phyloP scores from a whole-genome alignment of 1,140 invertebrate genomes.

The Aphis gossypii region DNA sequence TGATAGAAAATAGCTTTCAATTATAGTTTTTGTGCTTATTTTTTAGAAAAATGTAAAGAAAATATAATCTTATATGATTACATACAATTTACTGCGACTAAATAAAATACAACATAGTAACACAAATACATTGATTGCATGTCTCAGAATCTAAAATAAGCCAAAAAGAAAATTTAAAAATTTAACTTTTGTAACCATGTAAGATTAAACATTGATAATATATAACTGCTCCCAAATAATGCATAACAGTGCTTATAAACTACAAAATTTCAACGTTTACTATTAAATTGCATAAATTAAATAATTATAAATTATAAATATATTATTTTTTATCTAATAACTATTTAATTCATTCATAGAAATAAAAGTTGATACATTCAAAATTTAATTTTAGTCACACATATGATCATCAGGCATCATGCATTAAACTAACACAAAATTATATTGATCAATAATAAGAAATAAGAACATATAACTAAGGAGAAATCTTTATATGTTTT shows the following conservation, averaged over 20 bases:
- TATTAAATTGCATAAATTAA: neutral
- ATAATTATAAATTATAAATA: neutral
- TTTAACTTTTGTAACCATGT: neutral
- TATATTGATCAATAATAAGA: neutral
- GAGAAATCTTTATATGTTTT: neutral
- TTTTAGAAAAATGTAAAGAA: neutral
- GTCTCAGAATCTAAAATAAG: neutral
- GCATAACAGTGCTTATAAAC: neutral
- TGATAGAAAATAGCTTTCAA: neutral
- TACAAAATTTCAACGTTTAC: neutral
- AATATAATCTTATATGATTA: neutral
- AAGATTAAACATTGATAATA: neutral
- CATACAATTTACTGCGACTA: neutral
- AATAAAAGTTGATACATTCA: neutral
- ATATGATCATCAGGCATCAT: neutral
- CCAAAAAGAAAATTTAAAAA: neutral
- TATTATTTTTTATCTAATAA: neutral
- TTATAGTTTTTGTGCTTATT: neutral
- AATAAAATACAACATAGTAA: neutral
- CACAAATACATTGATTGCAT: neutral
- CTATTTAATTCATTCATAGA: neutral
- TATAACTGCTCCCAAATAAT: neutral
- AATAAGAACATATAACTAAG: neutral
- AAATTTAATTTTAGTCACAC: neutral
- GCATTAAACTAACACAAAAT: conserved; percentile 1